Evolutionary conservation across 2,113 vertebrate genomes (phyloP).

Genomic region (Misgurnus anguillicaudatus): DNA sequence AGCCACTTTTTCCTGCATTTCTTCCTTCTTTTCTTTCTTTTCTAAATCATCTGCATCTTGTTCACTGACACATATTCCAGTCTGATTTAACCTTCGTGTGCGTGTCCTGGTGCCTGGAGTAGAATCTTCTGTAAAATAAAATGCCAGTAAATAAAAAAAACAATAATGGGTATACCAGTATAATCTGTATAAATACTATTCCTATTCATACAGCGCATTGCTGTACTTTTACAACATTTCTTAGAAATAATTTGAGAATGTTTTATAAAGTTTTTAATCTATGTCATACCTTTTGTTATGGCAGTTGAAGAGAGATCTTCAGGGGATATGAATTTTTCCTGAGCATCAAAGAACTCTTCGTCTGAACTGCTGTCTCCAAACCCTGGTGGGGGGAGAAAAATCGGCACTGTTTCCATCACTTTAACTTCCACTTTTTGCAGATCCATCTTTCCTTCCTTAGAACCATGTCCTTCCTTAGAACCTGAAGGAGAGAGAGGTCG

Average conservation of each 20-base stretch:
- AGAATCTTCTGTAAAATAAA: conserved; percentile 57
- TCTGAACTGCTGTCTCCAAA: conserved; percentile 93
- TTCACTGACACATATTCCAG: conserved; percentile 53
- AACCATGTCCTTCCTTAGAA: background rate
- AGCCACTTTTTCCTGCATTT: conserved; percentile 44
- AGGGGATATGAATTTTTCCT: conserved; percentile 80
- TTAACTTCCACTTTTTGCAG: background rate
- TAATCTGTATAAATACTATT: too few species aligned
- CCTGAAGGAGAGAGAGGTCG: conserved; percentile 15
- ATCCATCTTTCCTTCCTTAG: background rate
- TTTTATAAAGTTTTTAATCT: background rate
- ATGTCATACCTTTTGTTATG: conserved; percentile 63
- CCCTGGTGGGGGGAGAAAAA: conserved; percentile 79
- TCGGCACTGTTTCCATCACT: conserved; percentile 50
- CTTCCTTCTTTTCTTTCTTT: conserved; percentile 45
- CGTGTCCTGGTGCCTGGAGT: conserved; percentile 51
- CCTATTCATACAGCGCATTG: background rate
- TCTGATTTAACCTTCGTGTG: conserved; percentile 60
- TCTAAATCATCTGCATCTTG: conserved; percentile 20
- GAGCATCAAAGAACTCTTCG: conserved; percentile 92
- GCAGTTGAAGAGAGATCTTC: conserved; percentile 64
- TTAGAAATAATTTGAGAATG: background rate
- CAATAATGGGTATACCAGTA: too few species aligned
- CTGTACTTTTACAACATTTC: background rate
- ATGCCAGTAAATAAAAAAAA: background rate